Evolutionary conservation across 2,113 vertebrate genomes (phyloP), one percentile per base, ranked within the genome.

Genomic region (Atrichornis clamosus): DNA sequence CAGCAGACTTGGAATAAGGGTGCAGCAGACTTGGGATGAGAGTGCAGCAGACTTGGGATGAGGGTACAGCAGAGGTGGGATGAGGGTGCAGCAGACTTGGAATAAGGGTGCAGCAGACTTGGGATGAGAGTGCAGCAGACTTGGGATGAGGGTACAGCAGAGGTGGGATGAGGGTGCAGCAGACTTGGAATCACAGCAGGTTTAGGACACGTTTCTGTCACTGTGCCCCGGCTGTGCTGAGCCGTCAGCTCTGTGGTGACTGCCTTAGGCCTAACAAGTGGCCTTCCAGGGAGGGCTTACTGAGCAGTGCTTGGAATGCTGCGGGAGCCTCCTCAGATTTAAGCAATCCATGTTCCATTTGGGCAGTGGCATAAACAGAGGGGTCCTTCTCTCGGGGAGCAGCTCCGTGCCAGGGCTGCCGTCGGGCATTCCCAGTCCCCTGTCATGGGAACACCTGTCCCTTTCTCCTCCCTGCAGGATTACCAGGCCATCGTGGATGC

Each of bases 401-500:
- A 37, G 26, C 33, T 53, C 13, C 6, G 15, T 76, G 79, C 44
- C 10, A 9, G 70, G 20, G 22, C 64, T 14, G 28, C 16, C 19
- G 0, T 13, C 44, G 35, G 13, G 1, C 44, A 3, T 14, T 9
- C 64, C 41, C 74, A 9, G 59, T 11, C 46, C 52, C 44, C 4
- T 22, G 19, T 62, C 30, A 73, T 2, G 0, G 5, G 3, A 4
- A 2, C 2, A 1, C 3, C 11, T 7, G 3, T 37, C 7, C 33
- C 37, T 30, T 10, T 23, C 16, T 44, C 3, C 21, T n/a, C 15
- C 64, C 64, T 63, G 7, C 65, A 99, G 99, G 99, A 99, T 44
- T 99, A 99, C 89, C 99, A 99, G 96, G 99, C 99, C 62, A 99
- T 99, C 3, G 99, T 99, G 73, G 99, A 99, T 14, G 99, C 99